Evolutionary conservation across 2,888 invertebrate genomes (phyloP).

Genomic region (Flexamia atlantica): DNA sequence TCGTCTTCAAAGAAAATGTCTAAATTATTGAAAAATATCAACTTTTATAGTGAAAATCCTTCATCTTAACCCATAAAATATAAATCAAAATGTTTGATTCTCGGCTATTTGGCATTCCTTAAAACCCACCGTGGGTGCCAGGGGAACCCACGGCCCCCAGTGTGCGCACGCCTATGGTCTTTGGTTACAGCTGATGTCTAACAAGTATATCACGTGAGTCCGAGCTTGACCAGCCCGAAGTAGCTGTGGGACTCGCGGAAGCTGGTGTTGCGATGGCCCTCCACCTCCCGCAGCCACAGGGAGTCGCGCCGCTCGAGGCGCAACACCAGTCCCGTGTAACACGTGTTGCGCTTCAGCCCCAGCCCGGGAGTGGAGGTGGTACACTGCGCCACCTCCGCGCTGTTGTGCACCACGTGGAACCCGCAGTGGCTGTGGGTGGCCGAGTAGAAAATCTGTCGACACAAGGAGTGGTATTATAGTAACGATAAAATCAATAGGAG

Average conservation of each 20-base stretch:
- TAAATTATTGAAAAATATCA: too few relatives aligned
- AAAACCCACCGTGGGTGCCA: too few relatives aligned
- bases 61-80: too few relatives aligned
- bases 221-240: slow-evolving; percentile 27
- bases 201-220: not conserved
- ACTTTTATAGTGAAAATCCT: too few relatives aligned
- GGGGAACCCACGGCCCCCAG: too few relatives aligned
- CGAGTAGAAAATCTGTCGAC: slow-evolving; percentile 36
- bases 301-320: not conserved
- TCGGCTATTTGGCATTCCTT: too few relatives aligned
- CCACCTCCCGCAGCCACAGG: slow-evolving; percentile 18
- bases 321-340: slow-evolving; percentile 42
- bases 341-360: slow-evolving; percentile 37
- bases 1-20: too few relatives aligned
- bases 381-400: slow-evolving; percentile 33
- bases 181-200: not conserved
- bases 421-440: slow-evolving; percentile 50
- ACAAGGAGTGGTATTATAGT: not conserved
- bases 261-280: slow-evolving; percentile 30
- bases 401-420: slow-evolving; percentile 36
- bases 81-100: too few relatives aligned
- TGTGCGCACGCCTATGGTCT: too few relatives aligned
- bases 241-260: slow-evolving; percentile 30
- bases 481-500: too few relatives aligned
- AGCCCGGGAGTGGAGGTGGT: not conserved